Base-by-base conservation (phyloP, 2,113 vertebrate genomes). In the Tragulus kanchil region DNA sequence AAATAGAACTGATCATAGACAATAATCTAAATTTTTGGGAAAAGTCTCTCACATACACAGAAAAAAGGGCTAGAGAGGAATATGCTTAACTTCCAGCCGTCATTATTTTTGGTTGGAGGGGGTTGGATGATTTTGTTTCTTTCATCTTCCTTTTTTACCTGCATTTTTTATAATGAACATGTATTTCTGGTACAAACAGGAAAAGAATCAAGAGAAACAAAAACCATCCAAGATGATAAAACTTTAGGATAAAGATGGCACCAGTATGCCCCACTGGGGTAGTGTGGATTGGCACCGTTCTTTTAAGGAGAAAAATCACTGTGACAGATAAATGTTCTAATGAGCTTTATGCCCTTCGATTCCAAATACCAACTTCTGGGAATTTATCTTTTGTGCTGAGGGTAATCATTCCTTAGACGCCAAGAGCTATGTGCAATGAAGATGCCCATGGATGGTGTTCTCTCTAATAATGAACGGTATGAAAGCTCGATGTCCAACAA, bases 401-500 rank as follows among this genome's bases (percentile, higher is more conserved):
- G 13, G 28, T 90, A 82, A 36, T 95, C 87, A 96, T 95, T 96
- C 65, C 90, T 73, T 19, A 42, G 69, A 85, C 6, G 36, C 79
- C 87, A 77, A 90, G 87, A 95, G 84, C 93, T 92, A 26, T 71
- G 79, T 21, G 85, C 31, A 67, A 25, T 50, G 52, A 78, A 79
- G 89, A 79, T 52, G 45, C 78, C 94, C 89, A 65, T 96, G 95
- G 94, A 95, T 21, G 26, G 62, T 7, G 0, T 88, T 62, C 88
- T 61, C 94, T 89, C 56, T 25, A 87, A 82, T 90, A 96, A 87
- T 61, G 71, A 97, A 71, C 26, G 3, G 28, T 83, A 62, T 75
- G 54, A 95, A 97, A 97, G 87, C 82, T 92, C 85, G 81, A 95
- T 78, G 94, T 78, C 92, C 94, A 87, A 90, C 69, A 64, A 59